Percentiles rank a stretch among this genome's conserved stretches.
phyloP scores from a whole-genome alignment of 2,113 vertebrate genomes.

The Lepisosteus oculatus region DNA sequence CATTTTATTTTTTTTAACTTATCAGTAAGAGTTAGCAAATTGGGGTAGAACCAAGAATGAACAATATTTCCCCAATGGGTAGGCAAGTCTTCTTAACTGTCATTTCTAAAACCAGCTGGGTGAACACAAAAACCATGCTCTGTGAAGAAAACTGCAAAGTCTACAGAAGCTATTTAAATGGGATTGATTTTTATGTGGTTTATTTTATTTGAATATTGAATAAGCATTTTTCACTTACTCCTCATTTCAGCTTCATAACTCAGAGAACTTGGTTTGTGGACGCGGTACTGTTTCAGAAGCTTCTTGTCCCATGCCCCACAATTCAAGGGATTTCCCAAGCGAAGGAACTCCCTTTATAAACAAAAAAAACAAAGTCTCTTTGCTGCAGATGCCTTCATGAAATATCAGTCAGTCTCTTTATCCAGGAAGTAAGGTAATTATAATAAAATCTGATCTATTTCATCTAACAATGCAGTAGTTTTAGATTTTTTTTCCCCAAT shows the following conservation, averaged over 20 bases:
- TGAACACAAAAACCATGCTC: too few species aligned
- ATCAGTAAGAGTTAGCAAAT: too few species aligned
- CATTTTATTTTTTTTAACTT: too few species aligned
- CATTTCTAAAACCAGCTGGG: too few species aligned
- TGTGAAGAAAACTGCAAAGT: neutral
- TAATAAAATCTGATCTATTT: too few species aligned
- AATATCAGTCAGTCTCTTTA: too few species aligned
- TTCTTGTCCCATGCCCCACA: conserved; percentile 98
- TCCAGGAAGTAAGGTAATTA: too few species aligned
- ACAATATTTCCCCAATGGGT: too few species aligned
- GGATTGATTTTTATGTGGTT: neutral
- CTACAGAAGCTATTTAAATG: neutral
- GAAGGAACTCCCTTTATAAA: conserved; percentile 84
- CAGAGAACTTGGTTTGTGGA: conserved; percentile 94
- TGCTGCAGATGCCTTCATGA: neutral
- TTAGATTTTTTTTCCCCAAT: too few species aligned
- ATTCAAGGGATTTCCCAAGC: conserved; percentile 93
- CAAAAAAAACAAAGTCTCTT: conserved; percentile 15
- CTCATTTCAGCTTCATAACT: conserved; percentile 90
- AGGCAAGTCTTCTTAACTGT: too few species aligned
- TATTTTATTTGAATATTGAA: neutral
- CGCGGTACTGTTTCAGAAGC: conserved; percentile 87
- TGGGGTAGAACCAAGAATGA: too few species aligned
- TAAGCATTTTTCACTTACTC: conserved; percentile 69
- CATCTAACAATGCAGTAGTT: too few species aligned